Base-by-base conservation (phyloP, 2,113 vertebrate genomes). In the Chaenogobius annularis region DNA sequence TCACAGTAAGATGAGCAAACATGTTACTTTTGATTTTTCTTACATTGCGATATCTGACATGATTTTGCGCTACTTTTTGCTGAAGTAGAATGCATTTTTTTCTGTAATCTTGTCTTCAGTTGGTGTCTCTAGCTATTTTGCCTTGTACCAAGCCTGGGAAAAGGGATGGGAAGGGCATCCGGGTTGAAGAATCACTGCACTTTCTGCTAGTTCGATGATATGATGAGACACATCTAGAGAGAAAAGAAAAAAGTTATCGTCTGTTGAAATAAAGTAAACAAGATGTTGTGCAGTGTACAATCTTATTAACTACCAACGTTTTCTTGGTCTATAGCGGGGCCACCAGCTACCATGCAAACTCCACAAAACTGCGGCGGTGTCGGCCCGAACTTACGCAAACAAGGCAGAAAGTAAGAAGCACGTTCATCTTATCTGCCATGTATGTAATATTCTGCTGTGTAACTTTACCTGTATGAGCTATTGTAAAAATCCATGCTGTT, bases 321-420 rank as follows among this genome's bases (percentile, higher is more conserved):
- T 1, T 8, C 47, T 59, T 2, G 56, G 7, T 7, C 20, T 19
- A 14, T 85, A 99, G 96, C 93, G 95, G 76, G 92, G 93, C 81
- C 92, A 87, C 70, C 90, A 92, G 22, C 71, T 97, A 31, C 92
- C 94, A 64, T 95, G 91, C 89, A 95, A 96, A 62, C 85, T 96
- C 31, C 95, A 94, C 12, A 93, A 94, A 78, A 79, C 93, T 68
- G 85, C 92, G 69, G 92, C 85, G 0, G 77, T 95, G 58, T 92
- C 94, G 1, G 85, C 93, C 79, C 93, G 97, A 81, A 96, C 91
- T 40, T 98, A 97, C 1, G 90, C 95, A 0, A 96, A 98, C 87
- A 96, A 96, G 87, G 91, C 93, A 71, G 87, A 89, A 75, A 93
- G 96, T 97, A 93, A 91, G 93, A 72, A 0, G 0, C 40, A 44